phyloP scores from a whole-genome alignment of 2,888 invertebrate species.

The Acronicta aceris region DNA sequence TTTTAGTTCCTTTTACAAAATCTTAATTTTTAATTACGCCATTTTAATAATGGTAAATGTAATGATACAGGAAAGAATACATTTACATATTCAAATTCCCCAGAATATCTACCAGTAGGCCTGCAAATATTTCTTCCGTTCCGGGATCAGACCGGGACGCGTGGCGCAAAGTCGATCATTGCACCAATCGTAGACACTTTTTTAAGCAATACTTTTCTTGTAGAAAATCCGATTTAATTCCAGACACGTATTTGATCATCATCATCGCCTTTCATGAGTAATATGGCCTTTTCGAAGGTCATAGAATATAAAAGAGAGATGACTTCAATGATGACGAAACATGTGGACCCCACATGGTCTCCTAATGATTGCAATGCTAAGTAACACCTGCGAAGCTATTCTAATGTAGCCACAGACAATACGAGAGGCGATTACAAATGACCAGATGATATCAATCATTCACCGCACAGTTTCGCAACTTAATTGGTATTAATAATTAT shows the following conservation, averaged over 20 bases:
- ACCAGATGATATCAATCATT: conserved; percentile 56
- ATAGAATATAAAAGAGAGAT: conserved; percentile 20
- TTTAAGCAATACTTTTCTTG: too few relatives aligned
- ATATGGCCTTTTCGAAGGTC: conserved; percentile 10
- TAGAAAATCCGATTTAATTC: not conserved
- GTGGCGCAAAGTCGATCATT: too few relatives aligned
- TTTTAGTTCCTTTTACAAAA: too few relatives aligned
- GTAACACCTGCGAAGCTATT: conserved; percentile 48
- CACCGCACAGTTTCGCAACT: conserved; percentile 56
- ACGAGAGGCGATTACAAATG: conserved; percentile 53
- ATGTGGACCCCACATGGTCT: conserved; percentile 40
- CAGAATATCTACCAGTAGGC: too few relatives aligned
- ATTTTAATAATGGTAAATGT: too few relatives aligned
- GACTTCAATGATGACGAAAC: conserved; percentile 46
- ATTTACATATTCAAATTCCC: too few relatives aligned
- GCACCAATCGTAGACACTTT: too few relatives aligned
- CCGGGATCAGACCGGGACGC: too few relatives aligned
- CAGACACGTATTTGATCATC: not conserved
- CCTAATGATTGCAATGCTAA: conserved; percentile 32
- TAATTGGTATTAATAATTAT: conserved; percentile 59
- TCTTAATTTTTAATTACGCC: too few relatives aligned
- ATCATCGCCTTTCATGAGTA: conserved; percentile 10
- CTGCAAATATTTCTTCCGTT: too few relatives aligned
- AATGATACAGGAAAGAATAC: too few relatives aligned
- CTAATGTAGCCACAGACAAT: conserved; percentile 49